Evolutionary conservation across 2,888 invertebrate genomes (phyloP), one percentile per base, ranked within the genome.

Genomic region (Xestia rhomboidea): DNA sequence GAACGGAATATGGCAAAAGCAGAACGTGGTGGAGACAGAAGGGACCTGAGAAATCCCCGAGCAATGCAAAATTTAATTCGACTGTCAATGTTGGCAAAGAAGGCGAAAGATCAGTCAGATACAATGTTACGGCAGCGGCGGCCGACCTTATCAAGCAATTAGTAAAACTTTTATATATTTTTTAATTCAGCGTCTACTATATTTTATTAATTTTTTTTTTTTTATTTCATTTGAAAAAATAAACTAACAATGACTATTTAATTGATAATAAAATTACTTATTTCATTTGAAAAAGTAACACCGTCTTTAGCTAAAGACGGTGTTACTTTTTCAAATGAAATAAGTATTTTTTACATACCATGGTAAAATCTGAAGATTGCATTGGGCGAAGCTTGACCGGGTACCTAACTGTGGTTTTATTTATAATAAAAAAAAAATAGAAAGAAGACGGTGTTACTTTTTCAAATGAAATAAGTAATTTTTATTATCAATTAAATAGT

Each of bases 41-140:
- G 1, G 10, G 4, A 13, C 1, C 6, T 10, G 15, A 60, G 46
- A 24, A 68, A 2, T 30, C 4, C 21, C 1, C 6, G 24, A 13
- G 3, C 6, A 8, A 2, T 18, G n/a, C 44, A 51, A 67, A 67
- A 27, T 8, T 6, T 67, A 34, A 13, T 21, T 7, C 51, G 21
- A n/a, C 68, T 69, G 21, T 15, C 68, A n/a, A 44, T 38, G 73
- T 38, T 79, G 27, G 4, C 38, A 10, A 72, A 79, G n/a, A 62
- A 67, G 72, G 78, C 44, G 11, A 79, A 44, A 44, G 66, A 72
- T 21, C 66, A 72, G 30, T 27, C 66, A 6, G 44, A 5, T 3
- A 21, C 34, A 44, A 41, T 79, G 11, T 62, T 79, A 34, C 18
- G 66, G 49, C 49, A 21, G 49, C 15, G n/a, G 34, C 51, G 7